Conservation (phyloP, 2,113 vertebrate species). For the Periophthalmodon schlosseri region DNA sequence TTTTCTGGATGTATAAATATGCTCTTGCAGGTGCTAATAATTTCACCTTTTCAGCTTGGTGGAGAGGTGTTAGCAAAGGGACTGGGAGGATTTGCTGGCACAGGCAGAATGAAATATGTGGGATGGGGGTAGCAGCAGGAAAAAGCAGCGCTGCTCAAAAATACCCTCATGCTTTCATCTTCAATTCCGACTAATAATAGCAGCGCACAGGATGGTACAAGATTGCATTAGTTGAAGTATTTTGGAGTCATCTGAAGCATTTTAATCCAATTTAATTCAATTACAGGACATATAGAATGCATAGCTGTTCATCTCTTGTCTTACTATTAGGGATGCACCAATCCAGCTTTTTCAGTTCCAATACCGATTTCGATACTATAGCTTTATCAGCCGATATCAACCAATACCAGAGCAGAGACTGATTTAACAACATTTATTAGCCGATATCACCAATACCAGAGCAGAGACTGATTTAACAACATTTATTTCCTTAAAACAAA, state of each 20-base stretch:
- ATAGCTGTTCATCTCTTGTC: not conserved
- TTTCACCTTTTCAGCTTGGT: slow-evolving; percentile 36
- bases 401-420: too few relatives aligned
- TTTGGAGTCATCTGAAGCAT: not conserved
- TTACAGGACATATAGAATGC: not conserved
- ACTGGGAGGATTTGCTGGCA: slow-evolving; percentile 40
- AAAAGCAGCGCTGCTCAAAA: slow-evolving; percentile 25
- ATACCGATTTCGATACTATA: too few relatives aligned
- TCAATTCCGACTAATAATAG: slow-evolving; percentile 6
- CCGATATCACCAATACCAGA: too few relatives aligned
- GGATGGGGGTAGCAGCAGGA: slow-evolving; percentile 24
- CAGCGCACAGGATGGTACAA: not conserved
- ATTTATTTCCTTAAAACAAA: too few relatives aligned
- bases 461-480: too few relatives aligned
- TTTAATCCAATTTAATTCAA: not conserved
- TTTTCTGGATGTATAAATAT: slow-evolving; percentile 32
- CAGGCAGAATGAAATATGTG: slow-evolving; percentile 33
- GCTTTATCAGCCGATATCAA: too few relatives aligned
- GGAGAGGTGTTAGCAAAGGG: slow-evolving; percentile 38
- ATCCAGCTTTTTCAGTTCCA: too few relatives aligned
- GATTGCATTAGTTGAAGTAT: not conserved
- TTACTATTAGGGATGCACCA: not conserved
- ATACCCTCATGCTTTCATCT: slow-evolving; percentile 11
- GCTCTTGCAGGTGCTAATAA: slow-evolving; percentile 57
- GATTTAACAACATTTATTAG: too few relatives aligned